Evolutionary conservation across 2,888 invertebrate species (phyloP).

Genomic region (Charanyca ferruginea): DNA sequence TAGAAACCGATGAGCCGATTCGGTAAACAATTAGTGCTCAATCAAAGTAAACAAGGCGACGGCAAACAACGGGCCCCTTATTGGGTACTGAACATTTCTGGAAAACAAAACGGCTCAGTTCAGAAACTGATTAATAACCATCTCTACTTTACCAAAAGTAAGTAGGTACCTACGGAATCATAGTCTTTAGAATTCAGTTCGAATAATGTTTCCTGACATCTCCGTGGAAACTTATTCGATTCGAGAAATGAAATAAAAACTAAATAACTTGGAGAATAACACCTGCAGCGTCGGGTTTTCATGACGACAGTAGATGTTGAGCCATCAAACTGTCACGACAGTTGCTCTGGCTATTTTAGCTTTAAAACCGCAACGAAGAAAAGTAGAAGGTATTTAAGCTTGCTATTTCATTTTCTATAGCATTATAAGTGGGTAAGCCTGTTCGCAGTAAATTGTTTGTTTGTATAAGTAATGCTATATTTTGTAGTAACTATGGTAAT

Average conservation of each 20-base stretch:
- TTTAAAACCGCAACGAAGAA: constrained; percentile 30
- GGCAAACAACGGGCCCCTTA: constrained; percentile 74
- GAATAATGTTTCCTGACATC: constrained; percentile 22
- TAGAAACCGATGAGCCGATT: constrained; percentile 71
- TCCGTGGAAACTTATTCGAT: constrained; percentile 44
- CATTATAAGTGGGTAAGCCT: not conserved
- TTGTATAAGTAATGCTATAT: not conserved
- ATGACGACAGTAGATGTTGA: constrained; percentile 41
- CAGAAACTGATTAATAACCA: constrained; percentile 28
- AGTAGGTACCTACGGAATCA: not conserved
- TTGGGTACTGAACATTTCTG: constrained; percentile 74
- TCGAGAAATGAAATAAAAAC: constrained; percentile 41
- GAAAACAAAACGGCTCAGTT: constrained; percentile 71
- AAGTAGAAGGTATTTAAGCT: constrained; percentile 26
- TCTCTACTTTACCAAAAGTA: constrained; percentile 5
- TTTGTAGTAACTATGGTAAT: not conserved
- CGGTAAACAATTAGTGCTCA: constrained; percentile 75
- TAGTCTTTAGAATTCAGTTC: constrained; percentile 20
- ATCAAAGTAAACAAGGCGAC: constrained; percentile 70
- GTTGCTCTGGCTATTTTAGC: constrained; percentile 32
- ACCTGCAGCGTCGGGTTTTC: constrained; percentile 47
- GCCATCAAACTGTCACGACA: constrained; percentile 48
- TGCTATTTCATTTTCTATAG: not conserved
- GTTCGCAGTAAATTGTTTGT: not conserved
- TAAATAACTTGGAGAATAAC: constrained; percentile 44